These are phyloP conservation scores for Papilio demoleus DNA, from an alignment of 2,888 invertebrate species.

Conservation along the genomic window DNA sequence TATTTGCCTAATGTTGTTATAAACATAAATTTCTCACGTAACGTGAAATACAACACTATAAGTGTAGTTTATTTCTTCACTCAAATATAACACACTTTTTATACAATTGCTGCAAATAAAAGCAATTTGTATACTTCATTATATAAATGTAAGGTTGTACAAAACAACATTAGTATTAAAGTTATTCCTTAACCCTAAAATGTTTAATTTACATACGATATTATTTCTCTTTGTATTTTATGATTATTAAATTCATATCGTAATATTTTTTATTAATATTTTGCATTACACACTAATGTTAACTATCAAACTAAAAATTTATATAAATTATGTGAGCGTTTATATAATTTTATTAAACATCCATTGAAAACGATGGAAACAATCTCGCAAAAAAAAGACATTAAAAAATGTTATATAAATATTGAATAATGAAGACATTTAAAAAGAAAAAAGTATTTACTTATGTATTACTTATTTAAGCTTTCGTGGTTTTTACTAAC, in stretches of 20 bases:
- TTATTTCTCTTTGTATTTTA: neutral
- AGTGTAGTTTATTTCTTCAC: constrained; percentile 7
- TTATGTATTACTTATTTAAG: too few species aligned
- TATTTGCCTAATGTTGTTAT: neutral
- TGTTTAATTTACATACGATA: neutral
- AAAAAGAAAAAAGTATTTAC: too few species aligned
- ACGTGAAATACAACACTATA: constrained; percentile 1
- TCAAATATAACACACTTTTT: neutral
- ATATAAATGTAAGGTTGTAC: neutral
- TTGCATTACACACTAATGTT: neutral
- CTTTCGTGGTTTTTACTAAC: too few species aligned
- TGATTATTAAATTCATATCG: neutral
- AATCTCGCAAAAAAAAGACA: too few species aligned
- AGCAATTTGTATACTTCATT: neutral
- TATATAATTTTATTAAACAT: too few species aligned
- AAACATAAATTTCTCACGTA: neutral
- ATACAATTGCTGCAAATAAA: constrained; percentile 12
- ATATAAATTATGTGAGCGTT: too few species aligned
- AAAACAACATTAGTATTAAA: constrained; percentile 9
- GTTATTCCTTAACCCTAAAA: neutral
- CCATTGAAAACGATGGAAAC: too few species aligned
- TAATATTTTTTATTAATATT: neutral
- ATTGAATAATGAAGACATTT: too few species aligned
- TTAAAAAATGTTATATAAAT: too few species aligned
- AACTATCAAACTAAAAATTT: too few species aligned